A percentile compares a stretch with the other conserved stretches of the same genome.
These are phyloP conservation scores for Coronaproctus castanopsis DNA, from an alignment of 2,888 invertebrate genomes.

Conservation along the genomic window DNA sequence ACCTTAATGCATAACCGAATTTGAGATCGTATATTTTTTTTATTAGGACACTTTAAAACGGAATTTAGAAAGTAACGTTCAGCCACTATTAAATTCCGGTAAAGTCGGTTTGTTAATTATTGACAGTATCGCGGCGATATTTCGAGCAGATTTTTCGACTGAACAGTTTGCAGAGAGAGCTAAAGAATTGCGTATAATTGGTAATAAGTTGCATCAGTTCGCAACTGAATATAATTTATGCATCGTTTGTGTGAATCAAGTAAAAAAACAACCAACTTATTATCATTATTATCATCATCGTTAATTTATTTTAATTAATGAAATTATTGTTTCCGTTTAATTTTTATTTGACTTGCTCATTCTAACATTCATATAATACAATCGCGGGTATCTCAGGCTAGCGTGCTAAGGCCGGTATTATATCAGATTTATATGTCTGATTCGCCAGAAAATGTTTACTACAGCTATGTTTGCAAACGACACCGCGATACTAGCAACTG, in stretches of 20 bases:
- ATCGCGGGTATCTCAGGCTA: no score
- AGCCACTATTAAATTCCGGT: background rate
- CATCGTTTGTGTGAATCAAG: constrained; percentile 52
- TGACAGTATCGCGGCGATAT: constrained; percentile 53
- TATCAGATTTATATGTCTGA: no score
- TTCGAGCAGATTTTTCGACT: constrained; percentile 35
- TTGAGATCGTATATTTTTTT: no score
- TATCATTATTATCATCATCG: no score
- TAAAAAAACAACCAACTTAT: no score
- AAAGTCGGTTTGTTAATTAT: constrained; percentile 42
- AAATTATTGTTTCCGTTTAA: background rate
- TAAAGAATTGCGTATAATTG: constrained; percentile 35
- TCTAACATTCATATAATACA: no score
- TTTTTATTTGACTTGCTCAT: no score
- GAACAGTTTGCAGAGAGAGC: constrained; percentile 33
- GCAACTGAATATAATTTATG: constrained; percentile 34
- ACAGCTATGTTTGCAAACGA: no score
- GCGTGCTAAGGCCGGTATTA: no score
- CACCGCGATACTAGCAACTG: no score
- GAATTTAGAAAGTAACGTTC: background rate
- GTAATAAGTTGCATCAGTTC: constrained; percentile 34
- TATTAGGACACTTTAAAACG: constrained; percentile 21
- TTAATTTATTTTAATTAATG: background rate
- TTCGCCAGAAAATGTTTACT: no score
- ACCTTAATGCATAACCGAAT: no score